Evolutionary conservation across 2,113 vertebrate species (phyloP), one percentile per base, ranked within the genome.

Genomic region (Poeciliopsis retropinna): DNA sequence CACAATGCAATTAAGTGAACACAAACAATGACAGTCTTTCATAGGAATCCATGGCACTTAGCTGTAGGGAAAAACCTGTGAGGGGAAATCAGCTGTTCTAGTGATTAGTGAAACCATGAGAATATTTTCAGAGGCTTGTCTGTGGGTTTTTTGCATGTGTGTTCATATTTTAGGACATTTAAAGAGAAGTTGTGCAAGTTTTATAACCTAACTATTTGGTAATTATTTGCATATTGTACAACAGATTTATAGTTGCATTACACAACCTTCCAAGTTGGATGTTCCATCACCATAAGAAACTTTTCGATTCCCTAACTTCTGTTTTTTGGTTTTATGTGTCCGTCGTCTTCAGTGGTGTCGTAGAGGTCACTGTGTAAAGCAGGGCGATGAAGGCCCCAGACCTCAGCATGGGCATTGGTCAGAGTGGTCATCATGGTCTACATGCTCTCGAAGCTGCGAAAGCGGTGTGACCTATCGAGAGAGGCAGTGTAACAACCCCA

Each of bases 361-460:
- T 0, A 92, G 95, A 75, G 96, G 96, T 13, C 95, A 96, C 81
- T 97, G 96, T 90, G 96, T 97, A 74, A 96, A 96, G 64, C 93
- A 95, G 0, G 96, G 96, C 0, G 96, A 96, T 4, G 94, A 95
- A 79, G 95, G 96, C 27, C 96, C 96, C 5, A 91, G 86, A 70
- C 93, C 95, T 34, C 94, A 93, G 31, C 93, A 96, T 0, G 95
- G 96, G 9, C 94, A 94, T 8, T 97, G 97, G 97, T 96, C 97
- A 0, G 90, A 91, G 60, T 97, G 97, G 97, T 96, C 96, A 0
- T 80, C 89, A 1, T 97, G 96, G 97, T 95, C 96, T 19, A 78
- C 90, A 12, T 97, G 97, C 84, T 96, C 97, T 22, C 92, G 96
- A 54, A 96, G 94, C 76, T 97, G 97, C 13, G 95, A 96, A 76